Evolutionary conservation across 2,797 vertebrate genomes (phyloP).

Genomic region (Spondyliosoma cantharus): DNA sequence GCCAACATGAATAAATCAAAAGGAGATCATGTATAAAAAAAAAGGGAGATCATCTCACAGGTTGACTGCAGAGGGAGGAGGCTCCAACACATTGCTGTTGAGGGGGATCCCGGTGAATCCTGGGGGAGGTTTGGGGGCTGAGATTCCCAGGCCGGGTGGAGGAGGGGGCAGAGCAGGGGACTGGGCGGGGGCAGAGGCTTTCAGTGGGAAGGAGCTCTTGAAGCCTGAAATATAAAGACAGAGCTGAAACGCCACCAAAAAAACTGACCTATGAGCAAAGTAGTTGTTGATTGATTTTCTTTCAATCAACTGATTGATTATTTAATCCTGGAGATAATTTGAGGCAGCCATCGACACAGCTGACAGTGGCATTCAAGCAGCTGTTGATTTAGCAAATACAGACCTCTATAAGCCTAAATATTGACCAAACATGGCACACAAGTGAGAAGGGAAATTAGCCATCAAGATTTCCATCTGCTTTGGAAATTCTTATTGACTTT

Average conservation of each 20-base stretch:
- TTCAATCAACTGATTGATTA: no score
- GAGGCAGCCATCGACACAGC: background rate
- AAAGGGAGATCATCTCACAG: conserved; percentile 82
- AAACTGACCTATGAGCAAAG: background rate
- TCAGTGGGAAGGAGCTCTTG: conserved; percentile 89
- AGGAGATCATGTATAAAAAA: background rate
- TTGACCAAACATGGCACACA: background rate
- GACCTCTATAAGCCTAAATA: background rate
- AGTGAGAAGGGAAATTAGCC: background rate
- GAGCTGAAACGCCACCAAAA: background rate
- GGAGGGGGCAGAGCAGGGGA: conserved; percentile 70
- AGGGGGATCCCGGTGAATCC: conserved; percentile 93
- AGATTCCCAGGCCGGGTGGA: conserved; percentile 87
- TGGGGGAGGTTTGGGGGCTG: conserved; percentile 91
- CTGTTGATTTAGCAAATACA: conserved; percentile 4
- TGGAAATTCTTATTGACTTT: background rate
- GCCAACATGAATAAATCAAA: background rate
- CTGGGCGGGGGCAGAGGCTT: conserved; percentile 71
- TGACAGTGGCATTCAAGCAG: background rate
- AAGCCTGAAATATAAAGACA: conserved; percentile 83
- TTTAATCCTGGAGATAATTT: background rate
- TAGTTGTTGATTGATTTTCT: no score
- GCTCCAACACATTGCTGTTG: conserved; percentile 85
- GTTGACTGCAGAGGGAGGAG: conserved; percentile 80
- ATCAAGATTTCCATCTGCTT: background rate